Base-by-base conservation (phyloP, 2,113 vertebrate species). In the Corapipo altera region DNA sequence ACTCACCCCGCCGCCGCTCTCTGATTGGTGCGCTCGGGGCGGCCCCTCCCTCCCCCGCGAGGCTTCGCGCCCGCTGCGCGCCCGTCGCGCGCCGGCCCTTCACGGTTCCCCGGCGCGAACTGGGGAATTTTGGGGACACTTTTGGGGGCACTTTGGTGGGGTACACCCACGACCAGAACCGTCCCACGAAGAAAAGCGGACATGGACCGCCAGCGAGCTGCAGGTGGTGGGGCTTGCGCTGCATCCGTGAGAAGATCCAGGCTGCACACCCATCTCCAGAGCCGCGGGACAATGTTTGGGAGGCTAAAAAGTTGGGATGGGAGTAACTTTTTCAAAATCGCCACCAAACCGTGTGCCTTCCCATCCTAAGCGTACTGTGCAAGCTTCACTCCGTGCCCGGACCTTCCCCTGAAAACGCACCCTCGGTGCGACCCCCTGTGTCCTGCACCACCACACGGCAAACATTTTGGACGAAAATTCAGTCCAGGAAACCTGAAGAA, bases 171-270 rank as follows among this genome's bases (percentile, higher is more conserved):
- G 26, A 16, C 26, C 26, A 9, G 26, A 16, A 52, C 51, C 51
- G 15, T 28, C 1, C 16, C 14, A 0, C 17, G 2, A 2, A 17
- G 33, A 4, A 9, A 0, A 32, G 27, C 1, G 5, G 15, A 9
- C 21, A 0, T 11, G 15, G 10, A 2, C 7, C 5, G 24, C 5
- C 37, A 1, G 32, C 1, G 24, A 35, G 37, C 65, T 5, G 48
- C 54, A 2, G 52, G 22, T 64, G 8, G 0, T 3, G 33, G 28
- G 23, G 26, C 27, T 21, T 4, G 4, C 10, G 15, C 11, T 39
- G 3, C 32, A 0, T 2, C 27, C 3, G 15, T 13, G 65, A n/a
- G 49, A 7, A 32, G 74, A 15, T 17, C 6, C 9, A 1, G 32
- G 6, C 20, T 11, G 27, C 8, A 1, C 5, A 3, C 5, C 35